Base-by-base conservation (phyloP, 37 sponge, comb jelly and placozoan genomes). In the Chondrilla cf. caribensis region DNA sequence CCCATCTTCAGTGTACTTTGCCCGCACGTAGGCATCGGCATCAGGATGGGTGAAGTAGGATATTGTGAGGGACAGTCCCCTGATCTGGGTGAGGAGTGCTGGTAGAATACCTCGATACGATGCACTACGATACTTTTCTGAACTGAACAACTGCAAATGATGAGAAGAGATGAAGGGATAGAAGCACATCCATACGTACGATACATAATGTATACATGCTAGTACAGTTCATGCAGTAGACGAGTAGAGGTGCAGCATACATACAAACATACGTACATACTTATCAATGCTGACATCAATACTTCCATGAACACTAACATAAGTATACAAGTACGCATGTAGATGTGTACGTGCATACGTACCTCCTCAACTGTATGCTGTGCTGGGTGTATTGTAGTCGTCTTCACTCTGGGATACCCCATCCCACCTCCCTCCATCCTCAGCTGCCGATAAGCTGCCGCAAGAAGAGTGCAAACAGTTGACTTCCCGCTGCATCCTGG, bases 341-440 rank as follows among this genome's bases (percentile, higher is more conserved):
- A 47, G 9, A 47, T 11, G 11, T 11, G 11, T 11, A 47, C 51
- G 11, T 11, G 11, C 32, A 47, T 15, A 58, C 73, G 38, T 35
- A 92, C 93, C 84, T 92, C 83, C 39, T 86, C 77, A 35, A 62
- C 28, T 8, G 86, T 78, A 59, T 92, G 80, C 18, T 73, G 84
- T 58, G 81, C 80, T 17, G 86, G 76, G 68, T 88, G 88, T 31
- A 92, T 26, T 4, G 73, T 58, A 33, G 40, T 65, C 1, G 75
- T 81, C n/a, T 86, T 51, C 9, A 87, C 64, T 51, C 32, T 32
- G n/a, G 81, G 84, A 40, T 82, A 86, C 3, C 77, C 47, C 24
- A 31, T 35, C 0, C 22, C n/a, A 39, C 9, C 41, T 8, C 47
- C 75, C 22, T 38, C 67, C 2, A 36, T 81, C 33, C 71, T 18